Evolutionary conservation across 2,888 invertebrate species (phyloP), one percentile per base, ranked within the genome.

Genomic region (Unio pictorum): DNA sequence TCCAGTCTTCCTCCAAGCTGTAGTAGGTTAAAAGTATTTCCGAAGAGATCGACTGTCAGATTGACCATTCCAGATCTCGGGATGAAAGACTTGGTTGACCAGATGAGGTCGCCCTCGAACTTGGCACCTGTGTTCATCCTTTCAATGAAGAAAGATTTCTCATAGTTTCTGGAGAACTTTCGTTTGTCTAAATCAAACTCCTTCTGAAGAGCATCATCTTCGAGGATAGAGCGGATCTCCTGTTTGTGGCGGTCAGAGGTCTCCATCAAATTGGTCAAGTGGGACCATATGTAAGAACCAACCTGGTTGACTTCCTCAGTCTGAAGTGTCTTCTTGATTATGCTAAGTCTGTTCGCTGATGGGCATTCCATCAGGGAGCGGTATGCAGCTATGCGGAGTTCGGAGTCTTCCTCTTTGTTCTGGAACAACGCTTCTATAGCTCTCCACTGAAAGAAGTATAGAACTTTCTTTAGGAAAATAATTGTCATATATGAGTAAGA

Each of bases 251-350:
- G 96, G 7, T 94, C 93, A 0, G 95, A 94, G 0, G 96, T 96
- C 82, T 95, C 94, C 73, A 95, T 94, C 58, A 97, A 90, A 90
- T 97, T 98, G 79, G 93, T 94, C 62, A 98, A 91, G 90, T 98
- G 97, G 67, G 96, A 96, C 96, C 96, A 97, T 8, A 98, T 95
- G 90, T 96, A 98, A 6, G 97, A 96, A 20, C 96, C 96, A 26
- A 98, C 96, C 93, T 98, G 97, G 76, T 88, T 87, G 57, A 83
- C 81, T 66, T 84, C 74, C 72, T 88, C 89, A 4, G 67, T 75
- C 65, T 80, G 75, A 56, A 88, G 79, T 0, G 76, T 69, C 7
- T 64, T 69, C 86, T 94, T 94, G 62, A 98, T 93, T 67, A 93
- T 93, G 68, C 93, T 91, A 0, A 98, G 92, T 0, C 94, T 93